Conservation (phyloP, 1,140 invertebrate genomes). For the Dendroctonus ponderosae region DNA sequence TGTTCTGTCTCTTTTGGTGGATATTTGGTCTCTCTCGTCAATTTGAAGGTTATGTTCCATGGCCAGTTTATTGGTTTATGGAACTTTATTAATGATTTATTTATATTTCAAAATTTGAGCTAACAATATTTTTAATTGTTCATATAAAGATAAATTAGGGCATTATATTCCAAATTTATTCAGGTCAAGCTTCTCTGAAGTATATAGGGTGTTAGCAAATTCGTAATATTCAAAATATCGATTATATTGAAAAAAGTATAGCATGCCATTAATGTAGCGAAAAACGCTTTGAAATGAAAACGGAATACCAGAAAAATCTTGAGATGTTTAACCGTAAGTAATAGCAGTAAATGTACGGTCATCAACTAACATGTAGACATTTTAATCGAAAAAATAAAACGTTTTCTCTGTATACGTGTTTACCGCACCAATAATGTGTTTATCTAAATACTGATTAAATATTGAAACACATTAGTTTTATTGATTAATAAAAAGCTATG, state of each 20-base stretch:
- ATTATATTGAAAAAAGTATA: not conserved
- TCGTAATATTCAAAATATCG: slow-evolving; percentile 2
- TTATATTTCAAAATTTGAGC: not conserved
- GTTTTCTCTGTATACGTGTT: not conserved
- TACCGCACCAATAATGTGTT: not conserved
- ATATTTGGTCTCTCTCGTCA: too few relatives aligned
- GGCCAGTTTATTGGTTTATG: too few relatives aligned
- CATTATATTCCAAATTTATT: not conserved
- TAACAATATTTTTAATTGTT: slow-evolving; percentile 1
- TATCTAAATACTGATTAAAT: not conserved
- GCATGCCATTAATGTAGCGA: not conserved
- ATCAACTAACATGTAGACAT: not conserved
- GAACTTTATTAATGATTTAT: not conserved
- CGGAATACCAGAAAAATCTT: not conserved
- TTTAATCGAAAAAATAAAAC: not conserved
- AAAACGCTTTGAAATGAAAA: not conserved
- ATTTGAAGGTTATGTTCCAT: too few relatives aligned
- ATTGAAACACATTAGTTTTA: not conserved
- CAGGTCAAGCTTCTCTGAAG: not conserved
- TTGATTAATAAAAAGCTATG: not conserved
- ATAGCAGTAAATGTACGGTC: not conserved
- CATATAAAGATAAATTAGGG: slow-evolving; percentile 1
- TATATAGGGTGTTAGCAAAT: not conserved
- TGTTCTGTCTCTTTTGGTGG: too few relatives aligned
- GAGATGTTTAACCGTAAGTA: not conserved